Base-by-base conservation (phyloP, 1,140 invertebrate genomes). In the Conopomorpha cramerella region DNA sequence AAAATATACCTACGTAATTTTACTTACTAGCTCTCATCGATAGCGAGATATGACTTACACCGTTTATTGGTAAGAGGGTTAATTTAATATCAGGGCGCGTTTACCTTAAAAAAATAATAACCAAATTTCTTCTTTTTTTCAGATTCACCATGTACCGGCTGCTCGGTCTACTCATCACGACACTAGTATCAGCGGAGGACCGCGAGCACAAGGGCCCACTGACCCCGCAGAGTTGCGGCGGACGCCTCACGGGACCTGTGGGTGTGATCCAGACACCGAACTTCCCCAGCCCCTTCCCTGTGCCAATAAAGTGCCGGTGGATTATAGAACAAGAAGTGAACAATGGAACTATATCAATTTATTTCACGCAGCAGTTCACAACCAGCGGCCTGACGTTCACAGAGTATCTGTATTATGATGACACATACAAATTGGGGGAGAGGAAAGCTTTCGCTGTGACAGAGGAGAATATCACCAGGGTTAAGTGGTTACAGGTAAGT, bases 291-390 rank as follows among this genome's bases (percentile, higher is more conserved):
- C 77, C 83, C 1, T 94, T 93, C 61, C 63, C 80, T 4, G 86
- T 91, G 11, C 93, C 93, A 2, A 87, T 94, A 30, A 84, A 84
- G 38, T 93, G 92, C 59, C 82, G 86, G 36, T 96, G 92, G 92
- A 78, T 95, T 8, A 92, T 96, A 51, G 86, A 93, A 48, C 86
- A 90, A 3, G 83, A 84, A 18, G 83, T 86, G 1, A 45, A 51
- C 35, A 74, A 84, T 39, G 68, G 82, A 15, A 86, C 87, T 2
- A 92, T 95, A 48, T 83, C 91, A 23, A 80, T 95, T 15, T 95
- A 95, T 59, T 81, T 95, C 41, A 95, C 91, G 0, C 93, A 95
- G 52, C 83, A 93, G 16, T 95, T 90, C 70, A 87, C 92, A 15
- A 86, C 86, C 31, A 86, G 86, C 48, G 91, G 89, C 0, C 72